phyloP scores from a whole-genome alignment of 2,797 vertebrate species.

The Oryzias dopingdopingensis region DNA sequence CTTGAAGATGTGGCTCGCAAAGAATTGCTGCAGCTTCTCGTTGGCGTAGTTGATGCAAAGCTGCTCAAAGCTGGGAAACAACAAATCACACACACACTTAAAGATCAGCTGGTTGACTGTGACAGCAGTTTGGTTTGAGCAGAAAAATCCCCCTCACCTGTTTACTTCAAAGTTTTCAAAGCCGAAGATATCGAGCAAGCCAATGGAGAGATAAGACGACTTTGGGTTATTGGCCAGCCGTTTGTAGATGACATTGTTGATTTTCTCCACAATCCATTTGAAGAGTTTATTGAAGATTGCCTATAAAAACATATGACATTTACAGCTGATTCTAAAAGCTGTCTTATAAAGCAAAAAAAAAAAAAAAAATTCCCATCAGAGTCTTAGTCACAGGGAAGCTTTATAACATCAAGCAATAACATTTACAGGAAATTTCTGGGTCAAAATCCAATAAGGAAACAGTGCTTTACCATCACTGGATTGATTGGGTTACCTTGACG shows the following conservation, averaged over 20 bases:
- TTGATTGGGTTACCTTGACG: slow-evolving; percentile 82
- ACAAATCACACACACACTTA: neutral
- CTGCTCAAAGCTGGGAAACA: slow-evolving; percentile 88
- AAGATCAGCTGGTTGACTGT: neutral
- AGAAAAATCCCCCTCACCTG: slow-evolving; percentile 74
- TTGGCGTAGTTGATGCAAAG: slow-evolving; percentile 97
- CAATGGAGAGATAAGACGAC: slow-evolving; percentile 76
- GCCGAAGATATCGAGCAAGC: slow-evolving; percentile 94
- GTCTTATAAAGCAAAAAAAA: neutral
- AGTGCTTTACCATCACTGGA: neutral
- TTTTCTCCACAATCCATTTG: slow-evolving; percentile 90
- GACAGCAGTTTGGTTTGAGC: neutral
- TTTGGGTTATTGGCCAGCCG: slow-evolving; percentile 53
- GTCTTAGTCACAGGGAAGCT: neutral
- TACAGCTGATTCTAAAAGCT: no score
- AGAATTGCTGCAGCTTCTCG: slow-evolving; percentile 96
- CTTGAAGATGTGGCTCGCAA: slow-evolving; percentile 88
- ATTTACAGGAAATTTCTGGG: neutral
- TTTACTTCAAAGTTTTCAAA: slow-evolving; percentile 94
- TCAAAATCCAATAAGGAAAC: slow-evolving; percentile 30
- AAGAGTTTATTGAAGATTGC: slow-evolving; percentile 91
- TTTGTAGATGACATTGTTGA: slow-evolving; percentile 85
- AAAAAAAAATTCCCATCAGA: slow-evolving; percentile 1
- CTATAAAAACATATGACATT: slow-evolving; percentile 61
- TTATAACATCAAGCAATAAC: neutral